Evolutionary conservation across 2,113 vertebrate genomes (phyloP).

Genomic region (Muscicapa adusta): DNA sequence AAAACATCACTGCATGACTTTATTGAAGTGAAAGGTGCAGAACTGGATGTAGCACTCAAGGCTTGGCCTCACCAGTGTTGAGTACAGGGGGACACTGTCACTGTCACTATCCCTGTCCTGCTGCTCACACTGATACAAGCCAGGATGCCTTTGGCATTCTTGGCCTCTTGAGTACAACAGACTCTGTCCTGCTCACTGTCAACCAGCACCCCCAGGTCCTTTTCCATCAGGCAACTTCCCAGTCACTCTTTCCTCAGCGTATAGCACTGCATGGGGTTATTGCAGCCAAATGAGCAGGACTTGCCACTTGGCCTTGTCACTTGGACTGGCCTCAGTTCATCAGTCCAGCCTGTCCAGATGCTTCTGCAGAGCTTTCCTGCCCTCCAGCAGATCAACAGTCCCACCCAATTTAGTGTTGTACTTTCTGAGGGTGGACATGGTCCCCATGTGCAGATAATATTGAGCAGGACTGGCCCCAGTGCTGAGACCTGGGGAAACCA

Average conservation of each 20-base stretch:
- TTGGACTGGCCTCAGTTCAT: neutral
- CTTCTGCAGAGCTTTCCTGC: neutral
- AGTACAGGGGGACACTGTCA: neutral
- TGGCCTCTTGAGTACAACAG: neutral
- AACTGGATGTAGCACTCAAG: neutral
- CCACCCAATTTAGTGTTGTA: fast-evolving
- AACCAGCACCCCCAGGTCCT: neutral
- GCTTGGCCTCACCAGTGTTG: neutral
- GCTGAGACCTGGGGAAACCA: neutral
- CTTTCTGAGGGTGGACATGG: neutral
- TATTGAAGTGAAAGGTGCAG: neutral
- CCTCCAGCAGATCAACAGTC: neutral
- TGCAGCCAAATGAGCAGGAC: neutral
- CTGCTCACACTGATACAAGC: too few species aligned
- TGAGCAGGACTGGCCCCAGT: neutral
- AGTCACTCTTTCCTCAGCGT: neutral
- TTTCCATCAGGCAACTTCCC: neutral
- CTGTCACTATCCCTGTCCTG: neutral
- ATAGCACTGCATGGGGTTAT: too few species aligned
- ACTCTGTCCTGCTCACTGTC: neutral
- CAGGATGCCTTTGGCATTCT: neutral
- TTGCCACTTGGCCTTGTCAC: neutral
- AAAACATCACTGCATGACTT: neutral
- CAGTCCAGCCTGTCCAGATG: neutral
- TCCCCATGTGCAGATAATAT: neutral